Evolutionary conservation across 2,797 vertebrate genomes (phyloP).

Genomic region (Psittacula derbiana): DNA sequence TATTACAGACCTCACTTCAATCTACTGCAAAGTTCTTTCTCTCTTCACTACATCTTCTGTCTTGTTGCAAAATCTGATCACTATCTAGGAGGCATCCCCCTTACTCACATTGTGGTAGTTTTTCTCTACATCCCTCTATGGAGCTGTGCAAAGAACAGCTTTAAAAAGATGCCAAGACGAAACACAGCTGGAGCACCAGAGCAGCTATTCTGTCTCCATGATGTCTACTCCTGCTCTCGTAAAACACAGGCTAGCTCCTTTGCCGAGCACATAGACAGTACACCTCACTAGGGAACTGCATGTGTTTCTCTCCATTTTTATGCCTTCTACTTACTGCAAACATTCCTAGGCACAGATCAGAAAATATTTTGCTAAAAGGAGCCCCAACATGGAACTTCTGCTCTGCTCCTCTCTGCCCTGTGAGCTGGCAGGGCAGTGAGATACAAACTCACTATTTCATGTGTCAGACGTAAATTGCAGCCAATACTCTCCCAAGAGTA

Average conservation of each 20-base stretch:
- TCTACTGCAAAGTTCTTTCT: background rate
- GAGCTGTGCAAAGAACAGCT: background rate
- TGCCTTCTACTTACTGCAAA: background rate
- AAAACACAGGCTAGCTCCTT: background rate
- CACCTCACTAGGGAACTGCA: background rate
- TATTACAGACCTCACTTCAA: background rate
- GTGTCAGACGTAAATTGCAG: background rate
- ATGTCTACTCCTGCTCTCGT: background rate
- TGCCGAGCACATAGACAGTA: background rate
- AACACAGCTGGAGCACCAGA: background rate
- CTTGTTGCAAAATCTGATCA: background rate
- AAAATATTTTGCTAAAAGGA: background rate
- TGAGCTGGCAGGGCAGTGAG: background rate
- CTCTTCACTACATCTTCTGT: background rate
- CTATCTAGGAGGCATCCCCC: background rate
- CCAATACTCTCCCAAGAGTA: background rate
- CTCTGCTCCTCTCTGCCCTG: background rate
- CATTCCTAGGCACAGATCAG: background rate
- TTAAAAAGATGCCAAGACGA: background rate
- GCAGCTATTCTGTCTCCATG: background rate
- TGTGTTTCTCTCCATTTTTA: background rate
- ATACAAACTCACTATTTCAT: background rate
- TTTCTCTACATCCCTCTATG: rapidly evolving
- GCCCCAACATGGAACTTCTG: background rate
- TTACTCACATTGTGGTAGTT: background rate